A percentile compares a stretch with the other conserved stretches of the same genome.
phyloP scores from a whole-genome alignment of 2,113 vertebrate genomes.

The Tachuris rubrigastra region DNA sequence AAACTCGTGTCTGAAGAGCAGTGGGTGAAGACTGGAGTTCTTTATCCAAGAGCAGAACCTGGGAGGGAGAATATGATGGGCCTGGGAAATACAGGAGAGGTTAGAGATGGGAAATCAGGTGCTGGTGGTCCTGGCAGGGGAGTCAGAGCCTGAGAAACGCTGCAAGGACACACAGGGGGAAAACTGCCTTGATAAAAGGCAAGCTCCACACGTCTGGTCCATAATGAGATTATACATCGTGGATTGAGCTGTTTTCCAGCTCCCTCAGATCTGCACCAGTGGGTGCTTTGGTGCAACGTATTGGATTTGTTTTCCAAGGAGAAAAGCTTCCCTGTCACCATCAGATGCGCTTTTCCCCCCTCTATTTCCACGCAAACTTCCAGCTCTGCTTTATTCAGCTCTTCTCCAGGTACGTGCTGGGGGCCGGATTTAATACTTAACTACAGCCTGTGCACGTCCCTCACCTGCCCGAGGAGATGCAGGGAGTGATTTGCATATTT shows the following conservation, averaged over 20 bases:
- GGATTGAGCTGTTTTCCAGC: background rate
- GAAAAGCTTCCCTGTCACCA: background rate
- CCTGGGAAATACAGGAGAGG: background rate
- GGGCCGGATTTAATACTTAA: slow-evolving; percentile 59
- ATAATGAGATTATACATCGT: background rate
- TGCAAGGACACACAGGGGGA: background rate
- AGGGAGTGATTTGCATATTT: slow-evolving; percentile 76
- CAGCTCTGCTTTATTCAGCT: background rate
- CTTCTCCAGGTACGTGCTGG: background rate
- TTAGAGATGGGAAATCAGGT: background rate
- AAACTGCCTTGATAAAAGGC: background rate
- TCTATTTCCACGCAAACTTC: background rate
- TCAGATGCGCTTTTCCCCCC: background rate
- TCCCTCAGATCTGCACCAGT: background rate
- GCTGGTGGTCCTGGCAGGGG: rapidly evolving
- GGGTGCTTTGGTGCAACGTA: background rate
- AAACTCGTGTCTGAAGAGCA: background rate
- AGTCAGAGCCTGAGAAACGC: background rate
- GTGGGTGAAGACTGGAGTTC: background rate
- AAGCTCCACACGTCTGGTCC: rapidly evolving
- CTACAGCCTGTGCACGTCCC: background rate
- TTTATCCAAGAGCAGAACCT: background rate
- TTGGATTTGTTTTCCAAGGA: background rate
- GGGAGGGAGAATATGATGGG: background rate
- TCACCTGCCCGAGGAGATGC: slow-evolving; percentile 74